phyloP scores from a whole-genome alignment of 2,797 vertebrate genomes.

The Nyctibius grandis region DNA sequence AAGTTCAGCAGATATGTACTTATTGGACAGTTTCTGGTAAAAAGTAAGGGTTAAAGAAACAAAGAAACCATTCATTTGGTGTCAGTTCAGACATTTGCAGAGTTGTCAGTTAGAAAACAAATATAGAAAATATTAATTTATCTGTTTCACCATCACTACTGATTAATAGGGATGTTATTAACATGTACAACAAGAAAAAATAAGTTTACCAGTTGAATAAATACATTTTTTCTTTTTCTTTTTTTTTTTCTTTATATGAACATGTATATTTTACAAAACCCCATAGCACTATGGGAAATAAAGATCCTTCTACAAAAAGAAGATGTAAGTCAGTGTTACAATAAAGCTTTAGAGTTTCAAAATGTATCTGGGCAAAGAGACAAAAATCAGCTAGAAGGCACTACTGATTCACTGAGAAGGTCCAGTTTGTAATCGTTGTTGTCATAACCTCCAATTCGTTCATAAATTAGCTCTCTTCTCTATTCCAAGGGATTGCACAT shows the following conservation, averaged over 20 bases:
- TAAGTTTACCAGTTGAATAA: slow-evolving; percentile 97
- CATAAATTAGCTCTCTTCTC: slow-evolving; percentile 55
- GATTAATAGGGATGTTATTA: slow-evolving; percentile 71
- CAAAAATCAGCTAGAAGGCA: slow-evolving; percentile 66
- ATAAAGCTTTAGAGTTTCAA: slow-evolving; percentile 78
- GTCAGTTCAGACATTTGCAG: slow-evolving; percentile 47
- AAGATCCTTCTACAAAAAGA: slow-evolving; percentile 85
- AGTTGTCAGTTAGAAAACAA: slow-evolving; percentile 52
- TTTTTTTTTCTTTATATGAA: slow-evolving; percentile 84
- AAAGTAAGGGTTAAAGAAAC: slow-evolving; percentile 10
- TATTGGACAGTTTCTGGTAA: slow-evolving; percentile 6
- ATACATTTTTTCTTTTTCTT: slow-evolving; percentile 88
- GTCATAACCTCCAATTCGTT: slow-evolving; percentile 20
- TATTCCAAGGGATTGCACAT: slow-evolving; percentile 39
- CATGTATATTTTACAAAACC: slow-evolving; percentile 97
- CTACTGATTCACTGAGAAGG: slow-evolving; percentile 57
- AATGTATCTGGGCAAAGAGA: slow-evolving; percentile 67
- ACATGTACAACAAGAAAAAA: slow-evolving; percentile 83
- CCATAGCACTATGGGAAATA: slow-evolving; percentile 87
- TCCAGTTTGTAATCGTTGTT: slow-evolving; percentile 43
- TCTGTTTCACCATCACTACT: slow-evolving; percentile 63
- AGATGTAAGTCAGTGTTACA: slow-evolving; percentile 79
- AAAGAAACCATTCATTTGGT: not conserved
- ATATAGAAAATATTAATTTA: slow-evolving; percentile 70
- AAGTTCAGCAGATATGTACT: not conserved